Percentiles rank a stretch among this genome's conserved stretches.
Conservation (phyloP, 2,113 vertebrate genomes). For the Haemorhous mexicanus region DNA sequence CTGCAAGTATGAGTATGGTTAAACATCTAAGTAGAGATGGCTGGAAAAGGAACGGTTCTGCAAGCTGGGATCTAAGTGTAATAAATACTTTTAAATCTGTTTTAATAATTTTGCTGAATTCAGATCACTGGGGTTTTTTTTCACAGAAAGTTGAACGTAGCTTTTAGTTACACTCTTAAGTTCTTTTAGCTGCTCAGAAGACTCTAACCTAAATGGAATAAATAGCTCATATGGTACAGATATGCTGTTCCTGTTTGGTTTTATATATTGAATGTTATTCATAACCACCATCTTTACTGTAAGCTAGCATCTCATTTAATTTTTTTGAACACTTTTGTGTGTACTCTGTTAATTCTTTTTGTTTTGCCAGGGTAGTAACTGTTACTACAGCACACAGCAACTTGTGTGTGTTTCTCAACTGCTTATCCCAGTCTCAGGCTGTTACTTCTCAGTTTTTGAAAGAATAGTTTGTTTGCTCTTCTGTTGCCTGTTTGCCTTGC, state of each 20-base stretch:
- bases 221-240: neutral
- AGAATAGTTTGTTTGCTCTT: neutral
- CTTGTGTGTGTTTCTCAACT: neutral
- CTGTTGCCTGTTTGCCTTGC: neutral
- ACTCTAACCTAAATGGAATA: neutral
- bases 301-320: neutral
- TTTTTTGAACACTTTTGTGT: neutral
- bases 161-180: neutral
- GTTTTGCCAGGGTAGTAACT: neutral
- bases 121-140: neutral
- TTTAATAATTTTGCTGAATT: neutral
- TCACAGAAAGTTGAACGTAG: neutral
- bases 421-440: neutral
- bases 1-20: neutral
- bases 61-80: neutral
- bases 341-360: neutral
- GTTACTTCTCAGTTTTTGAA: neutral
- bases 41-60: neutral
- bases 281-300: neutral
- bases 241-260: neutral
- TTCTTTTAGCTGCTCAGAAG: neutral
- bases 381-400: neutral
- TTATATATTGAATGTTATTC: neutral
- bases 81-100: neutral
- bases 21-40: neutral